Base-by-base conservation (phyloP, 2,888 invertebrate species). In the Pterostichus niger region DNA sequence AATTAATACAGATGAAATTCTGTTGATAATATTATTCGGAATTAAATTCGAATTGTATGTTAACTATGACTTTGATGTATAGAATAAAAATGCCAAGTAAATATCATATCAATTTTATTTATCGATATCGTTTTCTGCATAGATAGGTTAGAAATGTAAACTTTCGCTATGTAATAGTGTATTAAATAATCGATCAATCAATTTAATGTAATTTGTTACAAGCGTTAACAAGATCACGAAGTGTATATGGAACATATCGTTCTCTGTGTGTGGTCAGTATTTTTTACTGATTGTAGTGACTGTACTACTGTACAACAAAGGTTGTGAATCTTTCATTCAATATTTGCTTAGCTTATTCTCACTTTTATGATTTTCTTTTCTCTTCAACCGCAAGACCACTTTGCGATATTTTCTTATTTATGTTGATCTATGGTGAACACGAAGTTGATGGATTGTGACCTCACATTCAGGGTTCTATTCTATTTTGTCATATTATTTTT, bases 171-270 rank as follows among this genome's bases (percentile, higher is more conserved):
- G 71, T 81, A 80, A 71, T 61, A 33, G 24, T 64, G n/a, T 71
- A 44, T 81, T 56, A 71, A 73, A 81, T 81, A 73, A 71, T 81
- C 81, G 54, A 81, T 81, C 71, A 56, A 54, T 81, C 81, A 81
- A 15, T 81, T 73, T 56, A 81, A 81, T 71, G 31, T 81, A 71
- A 81, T 81, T 81, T 71, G 73, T 71, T 54, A 73, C 68, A 54
- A 31, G 31, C 49, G 52, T 40, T 81, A 54, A 73, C 56, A 81
- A 68, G 73, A 71, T 81, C 56, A 73, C 56, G 81, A 64, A 49
- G 46, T 61, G 15, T 40, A 61, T 24, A 78, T 35, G 61, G 59
- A 44, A 71, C 7, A 4, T 31, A 7, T 40, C 40, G 6, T 40
- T 10, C 40, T 44, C 17, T 17, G 44, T 44, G 75, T 75, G 33